Base-by-base conservation (phyloP, 2,113 vertebrate species). In the Bos indicus region DNA sequence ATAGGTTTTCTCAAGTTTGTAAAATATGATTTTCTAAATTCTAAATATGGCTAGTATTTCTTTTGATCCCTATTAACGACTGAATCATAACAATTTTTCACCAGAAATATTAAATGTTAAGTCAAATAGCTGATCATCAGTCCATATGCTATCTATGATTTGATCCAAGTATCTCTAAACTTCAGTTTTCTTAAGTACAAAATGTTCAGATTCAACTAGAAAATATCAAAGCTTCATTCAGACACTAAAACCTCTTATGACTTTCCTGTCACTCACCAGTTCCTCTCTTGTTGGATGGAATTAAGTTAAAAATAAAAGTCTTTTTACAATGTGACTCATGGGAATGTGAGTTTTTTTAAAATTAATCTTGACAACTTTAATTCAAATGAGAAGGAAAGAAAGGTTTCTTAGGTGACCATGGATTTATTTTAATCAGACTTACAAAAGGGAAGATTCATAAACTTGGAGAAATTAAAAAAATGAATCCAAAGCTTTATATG, bases 281-380 rank as follows among this genome's bases (percentile, higher is more conserved):
- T 93, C 5, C 81, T 82, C 91, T 86, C 43, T 74, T 95, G 28
- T 71, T 87, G 19, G 8, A 84, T 54, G n/a, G 2, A 95, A 94
- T 67, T 64, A 92, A 92, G 25, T 57, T 83, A 92, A 95, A 96
- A 83, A 25, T 94, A 57, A 95, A 97, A 71, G 11, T 43, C 51
- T 26, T 78, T 97, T 95, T 89, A 94, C 11, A 82, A 25, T 83
- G 30, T 96, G 59, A 95, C 48, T 77, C 52, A 95, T 64, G 40
- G 4, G 4, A 81, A 89, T 89, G 33, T 40, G 81, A 85, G 46
- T 13, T 13, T 62, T 62, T 91, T 48, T 54, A 0, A 25, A 93
- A 91, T 56, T 82, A 52, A 89, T 93, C 56, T 89, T 95, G 28
- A 82, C 59, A 94, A 62, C 25, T 81, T 57, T 92, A 92, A 95